Evolutionary conservation across 2,113 vertebrate species (phyloP).

Genomic region (Phalacrocorax pelagicus): DNA sequence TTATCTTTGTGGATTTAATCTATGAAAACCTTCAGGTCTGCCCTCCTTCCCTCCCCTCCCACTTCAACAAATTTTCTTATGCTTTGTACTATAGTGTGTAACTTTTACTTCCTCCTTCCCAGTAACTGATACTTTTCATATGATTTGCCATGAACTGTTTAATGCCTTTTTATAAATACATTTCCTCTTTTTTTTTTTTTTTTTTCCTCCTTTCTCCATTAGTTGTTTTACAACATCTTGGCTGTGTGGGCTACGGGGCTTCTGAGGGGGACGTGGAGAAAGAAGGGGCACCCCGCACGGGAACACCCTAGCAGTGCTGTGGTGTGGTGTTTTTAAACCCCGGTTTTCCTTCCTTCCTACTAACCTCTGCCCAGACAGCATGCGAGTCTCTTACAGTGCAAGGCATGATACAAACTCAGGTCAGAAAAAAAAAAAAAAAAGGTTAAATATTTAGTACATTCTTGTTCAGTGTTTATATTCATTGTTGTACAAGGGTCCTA

Average conservation of each 20-base stretch:
- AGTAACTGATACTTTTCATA: constrained; percentile 74
- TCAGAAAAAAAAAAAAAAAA: constrained; percentile 77
- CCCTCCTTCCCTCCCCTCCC: constrained; percentile 70
- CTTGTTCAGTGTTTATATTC: constrained; percentile 66
- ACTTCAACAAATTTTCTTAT: constrained; percentile 82
- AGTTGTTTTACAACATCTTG: constrained; percentile 57
- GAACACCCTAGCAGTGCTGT: neutral
- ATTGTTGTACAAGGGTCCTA: constrained; percentile 38
- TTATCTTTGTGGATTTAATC: constrained; percentile 93
- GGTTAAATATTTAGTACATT: constrained; percentile 68
- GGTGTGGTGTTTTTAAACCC: neutral
- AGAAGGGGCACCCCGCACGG: neutral
- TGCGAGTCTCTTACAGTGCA: constrained; percentile 65
- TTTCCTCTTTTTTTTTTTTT: constrained; percentile 64
- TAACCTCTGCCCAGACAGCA: constrained; percentile 36
- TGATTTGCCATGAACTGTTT: constrained; percentile 84
- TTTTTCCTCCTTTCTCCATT: constrained; percentile 35
- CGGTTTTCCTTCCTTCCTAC: neutral
- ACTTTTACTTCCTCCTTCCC: constrained; percentile 69
- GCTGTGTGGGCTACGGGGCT: constrained; percentile 69
- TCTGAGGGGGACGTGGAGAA: neutral
- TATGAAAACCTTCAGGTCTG: constrained; percentile 93
- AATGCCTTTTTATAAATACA: constrained; percentile 86
- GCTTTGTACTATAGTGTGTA: constrained; percentile 83
- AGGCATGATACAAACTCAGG: constrained; percentile 89